Evolutionary conservation across 2,797 vertebrate species (phyloP).

Genomic region (Staurois parvus): DNA sequence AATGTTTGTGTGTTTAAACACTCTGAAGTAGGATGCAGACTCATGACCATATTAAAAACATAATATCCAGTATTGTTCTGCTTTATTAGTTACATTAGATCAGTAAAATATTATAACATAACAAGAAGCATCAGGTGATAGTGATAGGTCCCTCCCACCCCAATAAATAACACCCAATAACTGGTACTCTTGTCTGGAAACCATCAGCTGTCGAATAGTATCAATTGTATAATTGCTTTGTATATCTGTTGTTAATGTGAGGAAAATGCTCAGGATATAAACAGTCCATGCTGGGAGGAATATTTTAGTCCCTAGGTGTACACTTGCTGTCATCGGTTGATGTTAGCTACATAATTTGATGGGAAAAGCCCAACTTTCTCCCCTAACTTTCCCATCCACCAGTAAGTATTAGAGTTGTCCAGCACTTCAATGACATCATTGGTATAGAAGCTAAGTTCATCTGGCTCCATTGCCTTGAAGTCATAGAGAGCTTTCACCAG

Average conservation of each 20-base stretch:
- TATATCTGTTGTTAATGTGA: too few species aligned
- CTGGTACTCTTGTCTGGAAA: neutral
- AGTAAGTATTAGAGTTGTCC: slow-evolving; percentile 84
- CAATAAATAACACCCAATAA: slow-evolving; percentile 12
- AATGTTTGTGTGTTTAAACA: too few species aligned
- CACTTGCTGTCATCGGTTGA: slow-evolving; percentile 72
- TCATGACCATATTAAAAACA: too few species aligned
- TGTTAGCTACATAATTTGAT: slow-evolving; percentile 83
- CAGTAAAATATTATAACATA: too few species aligned
- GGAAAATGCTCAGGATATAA: too few species aligned
- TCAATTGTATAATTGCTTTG: too few species aligned
- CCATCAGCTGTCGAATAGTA: neutral
- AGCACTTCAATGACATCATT: slow-evolving; percentile 91
- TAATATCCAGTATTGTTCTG: too few species aligned
- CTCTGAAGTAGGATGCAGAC: too few species aligned
- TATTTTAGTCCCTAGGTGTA: neutral
- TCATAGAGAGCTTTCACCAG: slow-evolving; percentile 89
- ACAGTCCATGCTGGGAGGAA: neutral
- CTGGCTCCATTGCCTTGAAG: slow-evolving; percentile 86
- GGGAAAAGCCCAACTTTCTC: slow-evolving; percentile 89
- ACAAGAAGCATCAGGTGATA: too few species aligned
- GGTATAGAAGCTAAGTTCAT: slow-evolving; percentile 85
- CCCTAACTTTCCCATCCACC: slow-evolving; percentile 89
- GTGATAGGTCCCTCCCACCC: neutral
- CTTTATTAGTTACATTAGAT: too few species aligned